phyloP scores from a whole-genome alignment of 2,797 vertebrate genomes.

The Scolopax bukidnonensis region DNA sequence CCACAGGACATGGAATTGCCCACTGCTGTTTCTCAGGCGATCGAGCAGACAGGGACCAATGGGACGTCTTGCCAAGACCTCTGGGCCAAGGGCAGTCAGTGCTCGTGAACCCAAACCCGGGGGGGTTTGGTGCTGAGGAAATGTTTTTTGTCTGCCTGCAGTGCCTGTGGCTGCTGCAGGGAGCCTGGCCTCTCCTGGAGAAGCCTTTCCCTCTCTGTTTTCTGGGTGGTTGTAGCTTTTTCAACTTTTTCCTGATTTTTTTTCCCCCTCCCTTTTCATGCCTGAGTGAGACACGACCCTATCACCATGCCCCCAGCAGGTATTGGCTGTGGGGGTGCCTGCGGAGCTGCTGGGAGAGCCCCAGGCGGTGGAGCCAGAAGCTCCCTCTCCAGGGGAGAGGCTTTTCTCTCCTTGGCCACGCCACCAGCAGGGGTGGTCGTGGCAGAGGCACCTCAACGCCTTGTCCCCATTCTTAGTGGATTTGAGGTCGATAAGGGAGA shows the following conservation, averaged over 20 bases:
- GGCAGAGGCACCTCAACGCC: neutral
- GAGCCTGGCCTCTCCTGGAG: neutral
- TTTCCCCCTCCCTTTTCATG: rapidly evolving
- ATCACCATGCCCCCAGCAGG: neutral
- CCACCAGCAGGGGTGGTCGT: neutral
- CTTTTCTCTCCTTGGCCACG: neutral
- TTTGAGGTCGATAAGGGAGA: neutral
- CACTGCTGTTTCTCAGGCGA: neutral
- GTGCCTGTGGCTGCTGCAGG: neutral
- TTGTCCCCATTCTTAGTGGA: neutral
- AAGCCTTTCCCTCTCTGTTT: neutral
- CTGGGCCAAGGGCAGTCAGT: neutral
- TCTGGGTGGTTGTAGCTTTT: neutral
- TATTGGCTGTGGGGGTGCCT: rapidly evolving
- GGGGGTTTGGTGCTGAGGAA: neutral
- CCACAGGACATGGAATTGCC: rapidly evolving
- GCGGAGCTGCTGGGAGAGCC: neutral
- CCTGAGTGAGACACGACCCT: neutral
- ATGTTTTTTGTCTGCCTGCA: rapidly evolving
- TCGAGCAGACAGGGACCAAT: rapidly evolving
- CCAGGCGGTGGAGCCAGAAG: neutral
- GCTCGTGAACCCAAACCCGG: rapidly evolving
- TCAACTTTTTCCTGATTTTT: rapidly evolving
- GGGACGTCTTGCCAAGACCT: neutral
- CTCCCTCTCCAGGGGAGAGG: neutral